Base-by-base conservation (phyloP, 2,113 vertebrate genomes). In the Lethenteron reissneri region DNA sequence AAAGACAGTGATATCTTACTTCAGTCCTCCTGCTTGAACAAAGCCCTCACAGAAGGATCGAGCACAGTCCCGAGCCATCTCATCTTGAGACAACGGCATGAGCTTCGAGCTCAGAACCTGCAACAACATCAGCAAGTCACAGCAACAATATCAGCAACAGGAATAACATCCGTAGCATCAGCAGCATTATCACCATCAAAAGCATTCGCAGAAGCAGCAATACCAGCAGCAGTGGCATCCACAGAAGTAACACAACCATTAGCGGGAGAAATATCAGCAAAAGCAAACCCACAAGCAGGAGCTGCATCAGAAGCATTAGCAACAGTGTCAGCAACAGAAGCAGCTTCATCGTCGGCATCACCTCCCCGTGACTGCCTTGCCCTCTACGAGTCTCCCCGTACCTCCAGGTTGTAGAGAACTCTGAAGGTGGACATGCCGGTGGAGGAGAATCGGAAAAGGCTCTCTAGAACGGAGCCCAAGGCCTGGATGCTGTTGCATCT, bases 21-120 rank as follows among this genome's bases (percentile, higher is more conserved):
- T 99, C 76, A 99, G 81, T 19, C 94, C 94, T 74, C 91, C 90
- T 59, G 94, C 94, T 85, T 87, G 94, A 17, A 99, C 88, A 78
- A 99, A 99, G 77, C 97, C 97, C 78, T 99, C 92, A 77, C 94
- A 99, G 83, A 99, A 99, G 4, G 94, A 99, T 79, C 88, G 97
- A 73, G 92, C 94, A 79, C 92, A 96, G 72, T 86, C 96, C 82
- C 94, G 90, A 71, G 92, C 94, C 94, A 99, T 99, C 79, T 99
- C 94, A 76, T 99, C 94, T 75, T 97, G 92, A 59, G 92, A 89
- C 14, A 92, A 95, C 74, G 94, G 94, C 92, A 99, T 99, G 76
- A 99, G 81, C 78, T 99, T 99, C 74, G 92, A 99, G 80, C 94
- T 99, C 75, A 97, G 81, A n/a, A 99, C 94, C 94, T 99, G 76